Base-by-base conservation (phyloP, 2,888 invertebrate species). In the Teleogryllus oceanicus region DNA sequence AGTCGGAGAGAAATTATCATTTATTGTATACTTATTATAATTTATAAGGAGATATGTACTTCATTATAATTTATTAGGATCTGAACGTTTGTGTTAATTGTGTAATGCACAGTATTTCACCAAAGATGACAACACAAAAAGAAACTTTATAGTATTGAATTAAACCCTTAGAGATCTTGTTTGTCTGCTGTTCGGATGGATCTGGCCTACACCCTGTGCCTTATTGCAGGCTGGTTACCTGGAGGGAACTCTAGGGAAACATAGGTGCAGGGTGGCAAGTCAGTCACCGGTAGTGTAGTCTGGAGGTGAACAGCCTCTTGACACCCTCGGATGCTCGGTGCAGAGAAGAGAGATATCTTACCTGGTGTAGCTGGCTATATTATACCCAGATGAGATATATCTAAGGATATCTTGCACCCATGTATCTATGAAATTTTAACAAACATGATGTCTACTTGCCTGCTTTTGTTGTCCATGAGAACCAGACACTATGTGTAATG, bases 401-500 rank as follows among this genome's bases (percentile, higher is more conserved):
- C 20, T 37, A 21, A 76, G n/a, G 21, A 37, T 16, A 24, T 76
- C 76, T 79, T 79, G 75, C 78, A 78, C 62, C 62, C 62, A n/a
- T 62, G 62, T 16, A 37, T 37, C 75, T 75, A 13, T 18, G 62
- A 62, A 62, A 62, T 62, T 62, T 50, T 74, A 80, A 50, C 51
- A 76, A 77, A 78, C 75, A 51, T 78, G 75, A 51, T 79, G 78
- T 76, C 80, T 79, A 76, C 80, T 78, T 79, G 80, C 74, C 77
- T 81, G 82, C 81, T 82, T 82, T 82, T 78, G 81, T 82, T 82
- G 82, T 81, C 82, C 80, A 77, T 78, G 79, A 82, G 81, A 80
- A 80, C 16, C 76, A 75, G 78, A 76, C 62, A 80, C 51, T 79
- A 80, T 78, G 78, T 79, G 78, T 78, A 79, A 76, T 78, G 78